phyloP scores from a whole-genome alignment of 2,113 vertebrate genomes.

The Aythya baeri region DNA sequence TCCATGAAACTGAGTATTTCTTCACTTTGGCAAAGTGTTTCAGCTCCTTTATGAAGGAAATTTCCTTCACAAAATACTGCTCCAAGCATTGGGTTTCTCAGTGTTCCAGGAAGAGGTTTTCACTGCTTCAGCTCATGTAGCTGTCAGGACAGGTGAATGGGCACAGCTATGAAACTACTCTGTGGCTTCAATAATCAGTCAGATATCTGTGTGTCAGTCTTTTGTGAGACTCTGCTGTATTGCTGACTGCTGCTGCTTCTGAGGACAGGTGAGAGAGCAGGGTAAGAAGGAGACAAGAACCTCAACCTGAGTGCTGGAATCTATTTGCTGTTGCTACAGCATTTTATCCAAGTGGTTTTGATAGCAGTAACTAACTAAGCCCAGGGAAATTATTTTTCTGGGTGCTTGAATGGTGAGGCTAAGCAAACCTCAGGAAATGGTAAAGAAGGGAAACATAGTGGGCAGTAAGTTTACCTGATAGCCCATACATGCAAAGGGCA shows the following conservation, averaged over 20 bases:
- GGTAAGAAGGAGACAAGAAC: neutral
- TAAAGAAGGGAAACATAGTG: neutral
- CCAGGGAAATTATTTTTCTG: neutral
- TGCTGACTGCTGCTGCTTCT: neutral
- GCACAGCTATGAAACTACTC: neutral
- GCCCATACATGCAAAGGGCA: neutral
- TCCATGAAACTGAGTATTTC: neutral
- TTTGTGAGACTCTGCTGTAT: neutral
- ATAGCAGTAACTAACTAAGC: neutral
- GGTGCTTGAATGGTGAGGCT: neutral
- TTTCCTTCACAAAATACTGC: no score
- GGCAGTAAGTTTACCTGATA: neutral
- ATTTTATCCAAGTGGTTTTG: neutral
- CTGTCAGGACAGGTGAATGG: neutral
- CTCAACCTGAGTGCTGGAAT: neutral
- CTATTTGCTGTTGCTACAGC: neutral
- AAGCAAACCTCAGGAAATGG: neutral
- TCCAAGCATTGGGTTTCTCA: neutral
- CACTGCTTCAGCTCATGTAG: neutral
- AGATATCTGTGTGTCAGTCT: neutral
- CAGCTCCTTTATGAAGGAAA: neutral
- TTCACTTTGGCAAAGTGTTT: neutral
- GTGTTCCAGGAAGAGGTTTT: neutral
- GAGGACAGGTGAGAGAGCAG: fast-evolving
- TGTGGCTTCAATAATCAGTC: neutral